Base-by-base conservation (phyloP, 2,888 invertebrate genomes). In the Disparrhopalites patrizii region DNA sequence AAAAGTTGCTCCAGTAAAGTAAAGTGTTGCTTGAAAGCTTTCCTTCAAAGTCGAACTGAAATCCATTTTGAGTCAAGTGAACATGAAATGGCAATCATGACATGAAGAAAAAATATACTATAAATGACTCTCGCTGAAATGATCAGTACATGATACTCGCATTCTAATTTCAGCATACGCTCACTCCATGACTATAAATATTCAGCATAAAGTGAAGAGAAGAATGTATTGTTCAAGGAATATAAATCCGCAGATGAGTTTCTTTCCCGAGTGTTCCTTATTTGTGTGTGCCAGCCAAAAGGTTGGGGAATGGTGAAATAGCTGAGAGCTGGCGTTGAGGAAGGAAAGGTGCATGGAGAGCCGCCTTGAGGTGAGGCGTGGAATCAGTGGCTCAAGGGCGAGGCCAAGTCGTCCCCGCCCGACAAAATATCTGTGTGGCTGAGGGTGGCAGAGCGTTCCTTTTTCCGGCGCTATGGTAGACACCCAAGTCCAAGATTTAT, bases 401-500 rank as follows among this genome's bases (percentile, higher is more conserved):
- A 55, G 43, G 62, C 62, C 54, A 52, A 33, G 31, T 13, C 36
- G 52, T 36, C 63, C 67, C 56, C 66, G 58, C 67, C 56, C 66
- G 58, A 33, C n/a, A n/a, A n/a, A n/a, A n/a, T 33, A 25, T 58
- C 43, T 64, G 68, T 73, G 73, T 73, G 73, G 73, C 69, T 71
- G 72, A 72, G 73, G 75, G 73, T 75, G 75, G 75, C 70, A 73
- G 73, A 75, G 69, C 74, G 73, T 73, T 75, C 74, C 70, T 69
- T 69, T 68, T 70, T 54, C 56, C 63, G 73, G 73, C 72, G 73
- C 72, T 70, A 74, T 73, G 73, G 74, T 74, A 72, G 73, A 74
- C 73, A 74, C 74, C 74, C 74, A 73, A 71, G 72, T 70, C 72
- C 71, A 71, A 72, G 75, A 75, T 73, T 75, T 75, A 75, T 75